Evolutionary conservation across 2,888 invertebrate species (phyloP), one percentile per base, ranked within the genome.

Genomic region (Sarcophaga subvicina): DNA sequence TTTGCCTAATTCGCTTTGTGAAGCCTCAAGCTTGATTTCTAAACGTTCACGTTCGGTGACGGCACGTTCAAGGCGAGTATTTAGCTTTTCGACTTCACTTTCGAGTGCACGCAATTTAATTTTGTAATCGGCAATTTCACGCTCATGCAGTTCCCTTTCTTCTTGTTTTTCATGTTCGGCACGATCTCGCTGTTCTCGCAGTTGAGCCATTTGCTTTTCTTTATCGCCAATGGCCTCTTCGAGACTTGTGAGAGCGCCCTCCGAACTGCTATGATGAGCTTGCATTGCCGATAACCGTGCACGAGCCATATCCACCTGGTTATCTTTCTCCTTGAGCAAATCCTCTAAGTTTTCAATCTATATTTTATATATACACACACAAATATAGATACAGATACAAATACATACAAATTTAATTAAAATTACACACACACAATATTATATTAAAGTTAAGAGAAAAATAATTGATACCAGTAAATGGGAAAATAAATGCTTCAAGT

Each of bases 281-380:
- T 98, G 98, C 96, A 98, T 97, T 84, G 98, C 98, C 71, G 97
- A 97, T 73, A 98, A 94, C 89, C 98, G 95, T 54, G 98, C 98
- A 89, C 98, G 95, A 2, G 98, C 98, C 97, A 98, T 98, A 91
- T 98, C 98, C 80, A 99, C 97, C 95, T 99, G 99, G 94, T 98
- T 98, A 93, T 99, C 99, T 94, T 99, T 99, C 93, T 99, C 99
- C 94, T 98, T 98, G 76, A 99, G 95, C 78, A 98, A 95, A 92
- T 99, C 99, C 94, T 99, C 99, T 88, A 99, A 94, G 93, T 98
- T 99, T 94, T 99, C 99, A 92, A 99, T 98, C 98, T 99, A 85
- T 49, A 73, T 62, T 66, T 64, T 45, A 62, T 20, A 37, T 49
- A 70, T 54, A 59, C 37, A 70, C 37, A 70, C 62, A 83, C 25